Conservation (phyloP, 2,888 invertebrate species). For the Parascotia fuliginaria region DNA sequence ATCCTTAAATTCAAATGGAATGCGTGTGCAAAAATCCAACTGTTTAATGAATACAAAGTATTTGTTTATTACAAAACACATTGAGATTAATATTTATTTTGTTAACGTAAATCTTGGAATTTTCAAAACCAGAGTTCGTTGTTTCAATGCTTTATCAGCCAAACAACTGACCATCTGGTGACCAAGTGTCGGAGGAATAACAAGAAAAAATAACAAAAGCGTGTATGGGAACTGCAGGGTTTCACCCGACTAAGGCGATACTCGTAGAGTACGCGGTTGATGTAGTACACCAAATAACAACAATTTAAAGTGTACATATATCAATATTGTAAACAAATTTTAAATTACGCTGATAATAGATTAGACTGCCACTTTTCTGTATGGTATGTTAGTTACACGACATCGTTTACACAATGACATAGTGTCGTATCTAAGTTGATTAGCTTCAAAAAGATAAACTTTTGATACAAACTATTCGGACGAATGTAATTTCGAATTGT, state of each 20-base stretch:
- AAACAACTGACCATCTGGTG: constrained; percentile 77
- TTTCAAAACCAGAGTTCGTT: constrained; percentile 52
- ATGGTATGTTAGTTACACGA: no score
- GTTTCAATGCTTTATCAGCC: constrained; percentile 51
- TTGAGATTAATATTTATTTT: constrained; percentile 19
- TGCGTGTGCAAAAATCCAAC: constrained; percentile 7
- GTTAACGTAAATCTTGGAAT: constrained; percentile 47
- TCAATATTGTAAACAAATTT: no score
- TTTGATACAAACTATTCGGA: no score
- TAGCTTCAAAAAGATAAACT: no score
- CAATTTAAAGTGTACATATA: no score
- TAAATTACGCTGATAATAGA: no score
- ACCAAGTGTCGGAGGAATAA: constrained; percentile 67
- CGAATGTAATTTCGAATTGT: no score
- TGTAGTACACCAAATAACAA: no score
- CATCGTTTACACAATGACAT: no score
- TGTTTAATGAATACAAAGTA: constrained; percentile 5
- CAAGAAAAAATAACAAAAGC: constrained; percentile 47
- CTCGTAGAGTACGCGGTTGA: neutral
- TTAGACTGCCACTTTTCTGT: no score
- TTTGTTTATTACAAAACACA: constrained; percentile 5
- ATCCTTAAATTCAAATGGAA: constrained; percentile 4
- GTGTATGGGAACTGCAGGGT: constrained; percentile 22
- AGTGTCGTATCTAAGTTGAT: no score
- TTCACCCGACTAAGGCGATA: neutral